Evolutionary conservation across 2,113 vertebrate species (phyloP).

Genomic region (Larimichthys polyactis): DNA sequence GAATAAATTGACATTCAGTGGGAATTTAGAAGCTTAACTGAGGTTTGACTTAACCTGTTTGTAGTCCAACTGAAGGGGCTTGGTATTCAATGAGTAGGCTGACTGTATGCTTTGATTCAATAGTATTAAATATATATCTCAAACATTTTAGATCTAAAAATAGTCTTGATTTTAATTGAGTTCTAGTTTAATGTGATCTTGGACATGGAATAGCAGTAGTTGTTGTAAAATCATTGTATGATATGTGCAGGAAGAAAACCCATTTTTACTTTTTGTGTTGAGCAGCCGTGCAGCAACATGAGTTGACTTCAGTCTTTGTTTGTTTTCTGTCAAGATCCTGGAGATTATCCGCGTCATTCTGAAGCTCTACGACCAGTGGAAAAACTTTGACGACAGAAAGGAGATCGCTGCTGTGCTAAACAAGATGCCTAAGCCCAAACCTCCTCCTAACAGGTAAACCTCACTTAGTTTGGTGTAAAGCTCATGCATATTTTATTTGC

Average conservation of each 20-base stretch:
- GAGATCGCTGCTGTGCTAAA: conserved; percentile 97
- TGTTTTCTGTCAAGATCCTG: conserved; percentile 88
- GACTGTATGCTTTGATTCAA: no score
- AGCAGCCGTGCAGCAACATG: neutral
- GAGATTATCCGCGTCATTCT: conserved; percentile 99
- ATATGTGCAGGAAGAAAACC: neutral
- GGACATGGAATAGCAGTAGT: neutral
- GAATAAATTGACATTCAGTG: no score
- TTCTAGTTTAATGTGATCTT: neutral
- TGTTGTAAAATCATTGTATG: neutral
- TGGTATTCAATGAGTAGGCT: no score
- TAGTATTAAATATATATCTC: no score
- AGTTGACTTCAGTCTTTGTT: neutral
- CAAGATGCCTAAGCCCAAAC: conserved; percentile 99
- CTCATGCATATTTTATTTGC: neutral
- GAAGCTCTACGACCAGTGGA: conserved; percentile 99
- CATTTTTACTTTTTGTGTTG: neutral
- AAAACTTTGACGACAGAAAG: conserved; percentile 98
- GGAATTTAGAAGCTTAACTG: no score
- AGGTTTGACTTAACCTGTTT: no score
- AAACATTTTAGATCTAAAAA: no score
- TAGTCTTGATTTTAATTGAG: no score
- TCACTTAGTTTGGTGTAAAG: neutral
- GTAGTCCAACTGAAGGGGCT: no score
- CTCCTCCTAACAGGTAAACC: conserved; percentile 96